Base-by-base conservation (phyloP, 1,140 invertebrate species). In the Rhynchophorus ferrugineus region DNA sequence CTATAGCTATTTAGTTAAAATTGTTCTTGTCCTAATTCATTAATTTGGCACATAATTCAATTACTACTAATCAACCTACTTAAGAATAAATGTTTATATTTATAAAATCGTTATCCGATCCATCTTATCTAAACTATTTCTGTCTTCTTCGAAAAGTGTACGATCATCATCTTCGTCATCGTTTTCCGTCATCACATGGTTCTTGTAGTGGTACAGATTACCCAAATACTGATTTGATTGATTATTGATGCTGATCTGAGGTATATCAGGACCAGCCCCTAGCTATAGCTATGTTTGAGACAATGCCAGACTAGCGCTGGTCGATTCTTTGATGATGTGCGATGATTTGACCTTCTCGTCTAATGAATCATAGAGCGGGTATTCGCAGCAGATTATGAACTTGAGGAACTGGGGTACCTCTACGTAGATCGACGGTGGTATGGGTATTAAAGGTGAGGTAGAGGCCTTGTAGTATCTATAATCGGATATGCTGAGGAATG, bases 401-500 rank as follows among this genome's bases (percentile, higher is more conserved):
- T 92, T 93, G 6, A 94, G 66, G 42, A 83, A 83, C 58, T 75
- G 75, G 6, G 90, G 90, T 5, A 93, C 83, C 68, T 88, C 85
- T 1, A 81, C 78, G 68, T 93, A 95, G 37, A 91, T 80, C 1
- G 81, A 73, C 0, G 88, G 86, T 1, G 90, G 90, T 57, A 93
- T 81, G 3, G 88, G 89, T 61, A 95, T 87, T 49, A 95, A 68
- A 1, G 89, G 89, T 46, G 89, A 92, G 11, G 90, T 93, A 1
- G 83, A 85, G 18, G 79, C 74, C 68, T 94, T 93, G 69, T 93
- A 95, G 59, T 83, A 81, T 48, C 85, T 77, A 72, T 95, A 95
- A 60, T 87, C 82, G 18, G 84, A 77, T 69, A 87, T 85, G 65
- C 85, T 87, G 65, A 11, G 77, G 75, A 50, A 59, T 58, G 33